Evolutionary conservation across 2,797 vertebrate genomes (phyloP).

Genomic region (Nasua narica): DNA sequence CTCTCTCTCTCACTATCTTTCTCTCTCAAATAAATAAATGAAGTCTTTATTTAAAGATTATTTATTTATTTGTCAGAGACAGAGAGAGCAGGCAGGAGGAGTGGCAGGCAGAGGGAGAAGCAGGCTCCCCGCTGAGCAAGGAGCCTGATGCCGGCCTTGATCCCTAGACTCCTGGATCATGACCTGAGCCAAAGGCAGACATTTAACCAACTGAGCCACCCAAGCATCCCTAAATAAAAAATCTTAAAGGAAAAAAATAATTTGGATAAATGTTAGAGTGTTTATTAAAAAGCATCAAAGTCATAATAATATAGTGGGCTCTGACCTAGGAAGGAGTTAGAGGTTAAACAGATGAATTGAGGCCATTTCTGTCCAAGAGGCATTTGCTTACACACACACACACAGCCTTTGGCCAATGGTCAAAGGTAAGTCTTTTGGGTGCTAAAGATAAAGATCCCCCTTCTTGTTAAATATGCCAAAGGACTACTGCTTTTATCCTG

Average conservation of each 20-base stretch:
- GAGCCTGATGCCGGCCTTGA: too few species aligned
- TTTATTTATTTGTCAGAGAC: too few species aligned
- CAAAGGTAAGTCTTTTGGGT: background rate
- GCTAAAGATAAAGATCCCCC: background rate
- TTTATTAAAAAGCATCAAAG: slow-evolving; percentile 17
- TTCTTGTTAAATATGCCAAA: background rate
- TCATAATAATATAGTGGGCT: background rate
- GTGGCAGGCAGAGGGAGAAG: too few species aligned
- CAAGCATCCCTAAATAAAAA: background rate
- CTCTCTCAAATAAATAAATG: background rate
- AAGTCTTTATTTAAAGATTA: background rate
- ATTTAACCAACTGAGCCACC: too few species aligned
- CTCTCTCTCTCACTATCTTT: background rate
- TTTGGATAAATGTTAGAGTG: background rate
- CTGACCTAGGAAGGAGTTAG: background rate
- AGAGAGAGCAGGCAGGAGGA: too few species aligned
- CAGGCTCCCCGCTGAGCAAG: too few species aligned
- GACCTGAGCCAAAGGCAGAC: too few species aligned
- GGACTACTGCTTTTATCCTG: background rate
- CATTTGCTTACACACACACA: background rate
- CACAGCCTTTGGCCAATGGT: background rate
- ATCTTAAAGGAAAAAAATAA: background rate
- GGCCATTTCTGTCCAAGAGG: background rate
- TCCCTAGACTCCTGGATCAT: too few species aligned
- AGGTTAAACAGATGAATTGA: slow-evolving; percentile 15